Evolutionary conservation across 92 coral and sea anemone genomes (phyloP).

Genomic region (Actinernus sp.): DNA sequence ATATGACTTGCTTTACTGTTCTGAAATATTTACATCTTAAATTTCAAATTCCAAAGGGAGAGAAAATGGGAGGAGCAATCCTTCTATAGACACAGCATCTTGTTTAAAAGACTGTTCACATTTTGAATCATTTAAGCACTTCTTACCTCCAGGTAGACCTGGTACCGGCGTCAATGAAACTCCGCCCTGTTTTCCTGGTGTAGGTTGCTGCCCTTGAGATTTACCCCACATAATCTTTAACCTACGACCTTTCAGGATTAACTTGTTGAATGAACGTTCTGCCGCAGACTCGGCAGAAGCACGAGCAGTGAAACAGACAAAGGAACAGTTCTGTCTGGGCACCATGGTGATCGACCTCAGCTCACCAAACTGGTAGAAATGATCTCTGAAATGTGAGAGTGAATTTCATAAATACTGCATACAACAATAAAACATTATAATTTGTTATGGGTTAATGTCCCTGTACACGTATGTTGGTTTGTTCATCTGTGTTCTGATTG

Average conservation of each 20-base stretch:
- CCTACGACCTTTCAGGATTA: constrained; percentile 94
- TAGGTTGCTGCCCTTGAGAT: constrained; percentile 93
- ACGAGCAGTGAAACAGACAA: constrained; percentile 94
- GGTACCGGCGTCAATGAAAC: constrained; percentile 89
- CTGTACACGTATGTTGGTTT: no score
- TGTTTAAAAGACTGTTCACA: no score
- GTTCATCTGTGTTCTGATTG: no score
- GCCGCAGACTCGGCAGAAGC: constrained; percentile 96
- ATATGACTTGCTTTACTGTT: no score
- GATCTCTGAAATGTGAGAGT: constrained; percentile 90
- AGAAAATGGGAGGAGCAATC: no score
- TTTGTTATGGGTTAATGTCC: no score
- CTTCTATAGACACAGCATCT: no score
- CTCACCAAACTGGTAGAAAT: constrained; percentile 99
- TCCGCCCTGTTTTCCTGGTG: constrained; percentile 83
- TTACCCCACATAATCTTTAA: constrained; percentile 99
- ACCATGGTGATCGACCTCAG: constrained; percentile 99
- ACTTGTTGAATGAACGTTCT: constrained; percentile 91
- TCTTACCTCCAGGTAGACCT: constrained; percentile 97
- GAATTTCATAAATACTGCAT: no score
- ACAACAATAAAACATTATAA: no score
- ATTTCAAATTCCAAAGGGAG: no score
- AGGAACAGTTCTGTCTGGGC: constrained; percentile 98
- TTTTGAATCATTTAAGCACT: no score
- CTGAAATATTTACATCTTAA: no score